Conservation (phyloP, 2,797 vertebrate species). For the Acanthopagrus latus region DNA sequence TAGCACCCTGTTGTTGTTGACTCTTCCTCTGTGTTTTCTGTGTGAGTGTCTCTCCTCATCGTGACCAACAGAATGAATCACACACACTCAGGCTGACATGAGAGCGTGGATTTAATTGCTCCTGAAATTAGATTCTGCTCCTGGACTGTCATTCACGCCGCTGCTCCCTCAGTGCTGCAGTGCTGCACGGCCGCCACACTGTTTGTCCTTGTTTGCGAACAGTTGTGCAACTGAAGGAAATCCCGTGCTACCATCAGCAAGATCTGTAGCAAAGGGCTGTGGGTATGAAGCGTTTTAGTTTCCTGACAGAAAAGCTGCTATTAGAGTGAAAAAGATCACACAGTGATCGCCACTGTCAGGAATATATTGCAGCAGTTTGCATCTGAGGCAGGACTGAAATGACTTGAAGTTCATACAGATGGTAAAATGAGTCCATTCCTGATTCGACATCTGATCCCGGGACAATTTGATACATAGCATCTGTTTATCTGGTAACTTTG, state of each 20-base stretch:
- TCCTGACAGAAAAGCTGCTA: neutral
- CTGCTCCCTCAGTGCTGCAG: constrained; percentile 4
- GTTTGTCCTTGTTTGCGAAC: constrained; percentile 40
- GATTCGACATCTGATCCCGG: neutral
- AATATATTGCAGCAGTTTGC: neutral
- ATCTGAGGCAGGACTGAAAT: neutral
- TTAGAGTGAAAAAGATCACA: neutral
- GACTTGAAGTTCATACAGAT: neutral
- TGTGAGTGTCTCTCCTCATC: neutral
- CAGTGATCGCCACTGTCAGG: neutral
- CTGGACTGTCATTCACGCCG: neutral
- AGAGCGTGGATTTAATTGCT: neutral
- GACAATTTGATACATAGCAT: neutral
- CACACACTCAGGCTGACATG: neutral
- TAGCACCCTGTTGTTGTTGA: constrained; percentile 8
- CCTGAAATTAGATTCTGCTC: neutral
- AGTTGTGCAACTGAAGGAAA: constrained; percentile 70
- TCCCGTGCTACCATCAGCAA: constrained; percentile 63
- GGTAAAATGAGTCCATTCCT: neutral
- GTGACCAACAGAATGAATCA: neutral
- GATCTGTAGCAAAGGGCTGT: constrained; percentile 21
- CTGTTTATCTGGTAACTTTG: neutral
- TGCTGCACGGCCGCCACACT: constrained; percentile 18
- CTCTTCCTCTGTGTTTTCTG: constrained; percentile 1
- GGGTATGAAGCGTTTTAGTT: neutral